Conservation (phyloP, 2,797 vertebrate species). For the Mormyrops attenuatus region DNA sequence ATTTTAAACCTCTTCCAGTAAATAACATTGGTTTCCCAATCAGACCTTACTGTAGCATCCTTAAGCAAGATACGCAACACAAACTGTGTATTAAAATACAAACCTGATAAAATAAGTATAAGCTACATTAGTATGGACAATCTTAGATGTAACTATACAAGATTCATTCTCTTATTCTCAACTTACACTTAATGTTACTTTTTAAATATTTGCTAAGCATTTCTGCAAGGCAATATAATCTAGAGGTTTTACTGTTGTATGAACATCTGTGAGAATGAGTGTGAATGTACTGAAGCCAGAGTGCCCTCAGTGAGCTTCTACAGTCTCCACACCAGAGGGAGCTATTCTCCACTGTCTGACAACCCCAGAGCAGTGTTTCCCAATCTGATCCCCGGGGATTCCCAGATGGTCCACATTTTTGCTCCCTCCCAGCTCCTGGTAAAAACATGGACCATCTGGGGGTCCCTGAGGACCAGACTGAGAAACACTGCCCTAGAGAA, state of each 20-base stretch:
- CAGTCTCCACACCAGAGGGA: background rate
- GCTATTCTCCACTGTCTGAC: background rate
- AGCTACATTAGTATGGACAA: background rate
- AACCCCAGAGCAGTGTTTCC: background rate
- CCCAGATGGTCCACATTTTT: background rate
- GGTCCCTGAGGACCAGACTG: background rate
- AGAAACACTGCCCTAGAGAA: background rate
- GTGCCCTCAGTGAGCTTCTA: background rate
- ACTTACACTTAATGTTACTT: background rate
- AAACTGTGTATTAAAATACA: background rate
- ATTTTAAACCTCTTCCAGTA: background rate
- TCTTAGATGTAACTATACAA: background rate
- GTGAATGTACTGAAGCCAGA: background rate
- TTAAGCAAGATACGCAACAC: background rate
- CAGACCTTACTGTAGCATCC: background rate
- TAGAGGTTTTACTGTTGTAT: background rate
- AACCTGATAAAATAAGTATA: background rate
- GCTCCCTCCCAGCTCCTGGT: background rate
- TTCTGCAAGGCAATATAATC: background rate
- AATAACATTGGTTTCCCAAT: background rate
- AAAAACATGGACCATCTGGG: background rate
- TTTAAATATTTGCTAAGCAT: background rate
- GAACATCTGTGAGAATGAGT: background rate
- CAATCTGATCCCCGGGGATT: background rate
- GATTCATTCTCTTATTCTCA: background rate